Conservation (phyloP, 2,113 vertebrate species). For the Arothron firmamentum region DNA sequence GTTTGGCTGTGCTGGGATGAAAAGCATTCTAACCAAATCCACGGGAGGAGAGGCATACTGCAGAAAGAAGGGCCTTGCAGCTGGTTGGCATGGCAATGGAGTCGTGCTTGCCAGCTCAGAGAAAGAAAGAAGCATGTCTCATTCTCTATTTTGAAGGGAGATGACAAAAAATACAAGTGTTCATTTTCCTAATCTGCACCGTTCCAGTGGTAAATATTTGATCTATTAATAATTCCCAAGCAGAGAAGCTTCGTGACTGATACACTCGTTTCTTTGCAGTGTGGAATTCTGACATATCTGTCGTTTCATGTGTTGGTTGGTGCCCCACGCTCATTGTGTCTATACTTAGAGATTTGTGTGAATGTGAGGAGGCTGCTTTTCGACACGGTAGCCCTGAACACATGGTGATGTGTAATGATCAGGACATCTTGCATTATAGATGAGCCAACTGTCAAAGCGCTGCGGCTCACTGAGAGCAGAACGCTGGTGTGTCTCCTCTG, state of each 20-base stretch:
- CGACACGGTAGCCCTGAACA: slow-evolving; percentile 41
- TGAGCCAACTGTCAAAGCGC: slow-evolving; percentile 62
- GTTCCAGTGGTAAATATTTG: slow-evolving; percentile 9
- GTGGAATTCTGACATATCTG: too few species aligned
- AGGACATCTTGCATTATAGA: slow-evolving; percentile 63
- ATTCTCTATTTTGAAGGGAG: slow-evolving; percentile 20
- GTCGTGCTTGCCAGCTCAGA: slow-evolving; percentile 51
- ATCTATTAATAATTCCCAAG: slow-evolving; percentile 37
- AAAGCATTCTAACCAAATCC: slow-evolving; percentile 64
- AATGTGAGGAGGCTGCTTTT: slow-evolving; percentile 43
- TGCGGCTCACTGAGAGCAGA: slow-evolving; percentile 24
- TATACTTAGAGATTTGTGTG: slow-evolving; percentile 24
- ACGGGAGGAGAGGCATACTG: slow-evolving; percentile 55
- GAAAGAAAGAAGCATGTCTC: slow-evolving; percentile 34
- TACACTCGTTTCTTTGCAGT: not conserved
- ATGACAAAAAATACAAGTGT: slow-evolving; percentile 19
- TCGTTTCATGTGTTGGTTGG: too few species aligned
- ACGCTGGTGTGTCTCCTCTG: slow-evolving; percentile 6
- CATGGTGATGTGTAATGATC: slow-evolving; percentile 58
- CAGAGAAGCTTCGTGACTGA: slow-evolving; percentile 34
- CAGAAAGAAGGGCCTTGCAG: slow-evolving; percentile 44
- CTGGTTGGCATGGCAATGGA: slow-evolving; percentile 65
- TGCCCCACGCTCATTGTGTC: not conserved
- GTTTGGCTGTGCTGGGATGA: slow-evolving; percentile 61
- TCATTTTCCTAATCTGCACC: slow-evolving; percentile 38